Base-by-base conservation (phyloP, 2,888 invertebrate species). In the Ophraella communa region DNA sequence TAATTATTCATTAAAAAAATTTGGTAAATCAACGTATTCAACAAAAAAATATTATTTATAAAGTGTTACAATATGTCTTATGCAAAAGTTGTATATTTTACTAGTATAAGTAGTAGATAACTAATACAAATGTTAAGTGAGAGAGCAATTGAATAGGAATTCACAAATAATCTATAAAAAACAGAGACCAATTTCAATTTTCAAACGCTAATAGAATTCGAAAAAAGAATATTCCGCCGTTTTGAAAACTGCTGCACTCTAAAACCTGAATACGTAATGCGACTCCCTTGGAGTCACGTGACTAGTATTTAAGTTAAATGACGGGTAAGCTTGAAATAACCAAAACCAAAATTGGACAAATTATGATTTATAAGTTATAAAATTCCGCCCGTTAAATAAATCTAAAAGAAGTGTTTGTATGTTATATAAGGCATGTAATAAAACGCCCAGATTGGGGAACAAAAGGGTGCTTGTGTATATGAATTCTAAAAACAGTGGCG, bases 351-450 rank as follows among this genome's bases (percentile, higher is more conserved):
- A 60, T 60, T 60, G 62, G 47, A 67, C 53, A 74, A 74, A 73
- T 72, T 72, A 74, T 73, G 73, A 74, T 74, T 74, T 74, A 74
- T 73, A 62, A 68, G 67, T 63, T 64, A 71, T 74, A 73, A 74
- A 74, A 73, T 68, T 72, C 72, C 64, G 65, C 71, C 66, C 68
- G 65, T 66, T 71, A 71, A 74, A 73, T 74, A 72, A 74, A 74
- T 68, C 70, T 73, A 70, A 77, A 77, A 77, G 76, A 73, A 77
- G 74, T 74, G 76, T 79, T 79, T 79, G 78, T 78, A 73, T 76
- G 76, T 76, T 78, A 75, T 76, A 76, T 76, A 75, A 75, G 76
- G 78, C 78, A 75, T 77, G 77, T 76, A 79, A 79, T 79, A 79
- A 79, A 76, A 69, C 72, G 74, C 74, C 74, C 73, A 75, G 72